A percentile compares a stretch with the other conserved stretches of the same genome.
phyloP scores from a whole-genome alignment of 2,888 invertebrate species.

The Spilosoma lubricipeda region DNA sequence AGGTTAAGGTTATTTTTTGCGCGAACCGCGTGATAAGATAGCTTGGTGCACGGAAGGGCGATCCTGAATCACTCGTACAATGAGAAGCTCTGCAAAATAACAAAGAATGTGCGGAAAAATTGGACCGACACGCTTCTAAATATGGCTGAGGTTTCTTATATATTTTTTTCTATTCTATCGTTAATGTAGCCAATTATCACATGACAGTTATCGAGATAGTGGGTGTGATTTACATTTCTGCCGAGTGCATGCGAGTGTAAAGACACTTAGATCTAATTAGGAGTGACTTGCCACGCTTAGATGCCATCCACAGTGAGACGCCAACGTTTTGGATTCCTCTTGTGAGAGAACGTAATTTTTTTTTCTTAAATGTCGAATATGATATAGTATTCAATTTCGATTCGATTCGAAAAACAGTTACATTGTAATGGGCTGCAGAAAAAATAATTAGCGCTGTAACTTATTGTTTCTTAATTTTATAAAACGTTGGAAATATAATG shows the following conservation, averaged over 20 bases:
- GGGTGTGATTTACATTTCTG: background rate
- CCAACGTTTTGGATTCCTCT: background rate
- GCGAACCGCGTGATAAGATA: constrained; percentile 11
- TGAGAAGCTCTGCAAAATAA: constrained; percentile 55
- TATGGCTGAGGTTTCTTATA: constrained; percentile 37
- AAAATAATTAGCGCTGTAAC: no score
- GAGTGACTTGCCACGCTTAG: background rate
- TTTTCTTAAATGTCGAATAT: background rate
- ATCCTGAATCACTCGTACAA: constrained; percentile 58
- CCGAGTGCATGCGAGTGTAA: background rate
- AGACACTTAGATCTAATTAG: background rate
- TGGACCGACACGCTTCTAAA: constrained; percentile 22
- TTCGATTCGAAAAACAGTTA: background rate
- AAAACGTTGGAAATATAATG: background rate
- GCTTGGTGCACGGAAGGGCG: constrained; percentile 40
- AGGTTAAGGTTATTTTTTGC: constrained; percentile 20
- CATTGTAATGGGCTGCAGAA: no score
- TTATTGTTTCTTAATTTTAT: background rate
- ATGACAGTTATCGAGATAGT: background rate
- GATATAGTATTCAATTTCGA: background rate
- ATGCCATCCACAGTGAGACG: background rate
- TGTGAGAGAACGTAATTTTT: background rate
- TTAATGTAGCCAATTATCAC: background rate
- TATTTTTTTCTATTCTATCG: background rate
- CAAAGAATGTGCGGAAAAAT: constrained; percentile 54